Base-by-base conservation (phyloP, 2,888 invertebrate genomes). In the Spodoptera picta region DNA sequence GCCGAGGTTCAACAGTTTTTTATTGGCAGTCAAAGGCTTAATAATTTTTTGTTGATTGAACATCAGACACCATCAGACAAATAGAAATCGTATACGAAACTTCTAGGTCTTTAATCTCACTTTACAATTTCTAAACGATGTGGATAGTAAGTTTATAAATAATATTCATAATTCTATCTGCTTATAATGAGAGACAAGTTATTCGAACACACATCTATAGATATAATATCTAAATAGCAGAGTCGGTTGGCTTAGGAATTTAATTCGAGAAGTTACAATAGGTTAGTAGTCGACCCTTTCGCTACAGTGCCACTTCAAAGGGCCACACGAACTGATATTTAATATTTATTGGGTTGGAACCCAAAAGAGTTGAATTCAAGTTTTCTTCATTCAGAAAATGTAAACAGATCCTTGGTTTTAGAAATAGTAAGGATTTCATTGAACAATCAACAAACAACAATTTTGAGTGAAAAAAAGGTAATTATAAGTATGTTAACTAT, bases 251-350 rank as follows among this genome's bases (percentile, higher is more conserved):
- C 80, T 80, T 78, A 79, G 88, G 89, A 90, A 90, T 90, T 90
- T 90, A 87, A 90, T 90, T 88, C 85, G 79, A 81, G 80, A 86
- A 89, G 86, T 89, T 89, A 88, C 89, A 87, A 88, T 89, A 83
- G 85, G 84, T 82, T 84, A 85, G 81, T 83, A 84, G 87, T 80
- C 85, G 83, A 88, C 89, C 90, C 90, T 88, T 86, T 83, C 76
- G 77, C 79, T 81, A 82, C 76, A 74, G 69, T 78, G 73, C 72
- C 78, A 89, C 89, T 88, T 90, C 89, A 91, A 90, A 91, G 88
- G 86, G 84, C 49, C 80, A 79, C 77, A 60, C 68, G 66, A 75
- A 67, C 75, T 81, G 83, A 88, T 90, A 90, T 90, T 89, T 88
- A 88, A 88, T 89, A 90, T 89, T 86, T 87, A 88, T 85, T 79